Percentiles rank a stretch among this genome's conserved stretches.
Evolutionary conservation across 2,888 invertebrate species (phyloP).

Genomic region (Tachina fera): DNA sequence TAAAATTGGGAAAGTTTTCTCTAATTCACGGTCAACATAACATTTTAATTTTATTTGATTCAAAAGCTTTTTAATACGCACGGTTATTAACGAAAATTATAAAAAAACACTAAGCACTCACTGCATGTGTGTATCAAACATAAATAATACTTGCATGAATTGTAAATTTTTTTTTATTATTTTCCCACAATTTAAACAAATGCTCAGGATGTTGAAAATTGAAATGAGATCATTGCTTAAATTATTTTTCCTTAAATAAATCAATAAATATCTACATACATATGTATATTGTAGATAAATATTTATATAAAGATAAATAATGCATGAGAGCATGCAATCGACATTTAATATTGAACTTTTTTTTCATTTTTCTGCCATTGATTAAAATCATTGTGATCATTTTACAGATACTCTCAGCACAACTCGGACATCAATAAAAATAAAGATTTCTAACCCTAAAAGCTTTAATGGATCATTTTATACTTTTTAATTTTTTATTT

Average conservation of each 20-base stretch:
- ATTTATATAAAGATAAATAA: background rate
- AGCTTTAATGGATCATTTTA: slow-evolving; percentile 13
- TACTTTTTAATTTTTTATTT: slow-evolving; percentile 23
- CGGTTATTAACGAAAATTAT: background rate
- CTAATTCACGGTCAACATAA: too few species aligned
- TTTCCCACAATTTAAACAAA: slow-evolving; percentile 4
- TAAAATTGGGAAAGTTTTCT: too few species aligned
- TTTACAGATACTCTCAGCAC: background rate
- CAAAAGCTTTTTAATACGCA: background rate
- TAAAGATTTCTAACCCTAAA: slow-evolving; percentile 13
- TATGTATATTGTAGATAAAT: too few species aligned
- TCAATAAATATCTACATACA: background rate
- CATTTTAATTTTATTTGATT: too few species aligned
- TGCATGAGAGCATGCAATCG: slow-evolving; percentile 35
- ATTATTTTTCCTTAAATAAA: slow-evolving; percentile 36
- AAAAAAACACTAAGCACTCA: slow-evolving; percentile 8
- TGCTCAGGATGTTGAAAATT: slow-evolving; percentile 4
- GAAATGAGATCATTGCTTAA: slow-evolving; percentile 53
- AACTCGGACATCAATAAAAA: slow-evolving; percentile 47
- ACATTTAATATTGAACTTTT: slow-evolving; percentile 48
- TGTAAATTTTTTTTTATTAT: slow-evolving; percentile 11
- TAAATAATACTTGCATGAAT: slow-evolving; percentile 5
- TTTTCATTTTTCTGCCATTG: slow-evolving; percentile 29
- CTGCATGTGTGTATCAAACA: background rate
- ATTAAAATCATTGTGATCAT: slow-evolving; percentile 28